These are phyloP conservation scores for Patella caerulea DNA, from an alignment of 2,888 invertebrate genomes.

Conservation along the genomic window DNA sequence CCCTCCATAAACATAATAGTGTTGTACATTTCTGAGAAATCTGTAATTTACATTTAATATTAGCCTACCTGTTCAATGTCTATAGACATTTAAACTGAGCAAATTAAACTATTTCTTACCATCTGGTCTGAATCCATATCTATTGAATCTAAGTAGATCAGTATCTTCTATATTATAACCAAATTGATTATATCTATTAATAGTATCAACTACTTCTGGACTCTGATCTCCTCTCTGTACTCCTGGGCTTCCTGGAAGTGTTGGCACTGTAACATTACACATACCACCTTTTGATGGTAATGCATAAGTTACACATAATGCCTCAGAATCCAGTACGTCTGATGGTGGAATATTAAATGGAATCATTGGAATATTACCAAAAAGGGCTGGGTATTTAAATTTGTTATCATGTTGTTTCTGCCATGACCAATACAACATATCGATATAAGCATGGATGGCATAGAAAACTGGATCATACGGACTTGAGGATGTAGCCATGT, in stretches of 20 bases:
- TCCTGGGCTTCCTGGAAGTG: slow-evolving; percentile 12
- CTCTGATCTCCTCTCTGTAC: slow-evolving; percentile 44
- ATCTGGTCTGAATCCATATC: slow-evolving; percentile 52
- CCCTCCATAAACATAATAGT: no score
- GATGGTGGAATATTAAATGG: slow-evolving; percentile 62
- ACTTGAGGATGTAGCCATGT: slow-evolving; percentile 59
- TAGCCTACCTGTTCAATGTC: background rate
- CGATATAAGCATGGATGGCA: slow-evolving; percentile 59
- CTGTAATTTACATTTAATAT: no score
- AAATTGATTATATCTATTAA: slow-evolving; percentile 49
- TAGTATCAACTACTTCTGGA: slow-evolving; percentile 34
- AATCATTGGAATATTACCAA: slow-evolving; percentile 61
- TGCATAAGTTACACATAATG: slow-evolving; percentile 59
- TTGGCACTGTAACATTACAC: slow-evolving; percentile 47
- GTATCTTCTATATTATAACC: slow-evolving; percentile 59
- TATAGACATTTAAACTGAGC: background rate
- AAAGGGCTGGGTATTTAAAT: slow-evolving; percentile 59
- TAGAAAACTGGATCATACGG: slow-evolving; percentile 65
- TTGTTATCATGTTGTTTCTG: slow-evolving; percentile 58
- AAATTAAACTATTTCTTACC: slow-evolving; percentile 42
- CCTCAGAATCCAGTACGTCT: slow-evolving; percentile 55
- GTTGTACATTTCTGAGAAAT: no score
- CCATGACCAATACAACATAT: slow-evolving; percentile 65
- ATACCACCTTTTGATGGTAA: slow-evolving; percentile 54
- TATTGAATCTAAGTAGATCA: slow-evolving; percentile 58